These are phyloP conservation scores for Strix occidentalis DNA, from an alignment of 2,797 vertebrate genomes.

Conservation along the genomic window DNA sequence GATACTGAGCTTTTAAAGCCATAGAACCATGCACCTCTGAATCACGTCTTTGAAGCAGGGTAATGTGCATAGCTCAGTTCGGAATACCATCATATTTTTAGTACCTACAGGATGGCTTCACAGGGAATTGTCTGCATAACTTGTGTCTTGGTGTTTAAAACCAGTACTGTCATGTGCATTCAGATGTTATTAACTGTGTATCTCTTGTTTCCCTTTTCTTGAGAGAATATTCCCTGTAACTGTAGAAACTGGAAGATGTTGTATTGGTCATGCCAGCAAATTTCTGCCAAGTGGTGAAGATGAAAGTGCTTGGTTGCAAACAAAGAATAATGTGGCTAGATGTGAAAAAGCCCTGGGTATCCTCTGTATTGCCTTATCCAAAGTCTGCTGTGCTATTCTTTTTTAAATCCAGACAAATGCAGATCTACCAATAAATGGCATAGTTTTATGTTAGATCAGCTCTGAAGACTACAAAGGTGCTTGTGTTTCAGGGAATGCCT, in stretches of 20 bases:
- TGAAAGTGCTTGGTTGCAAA: not conserved
- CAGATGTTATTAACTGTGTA: not conserved
- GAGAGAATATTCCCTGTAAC: not conserved
- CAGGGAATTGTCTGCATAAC: not conserved
- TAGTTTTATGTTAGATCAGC: not conserved
- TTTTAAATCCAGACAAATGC: not conserved
- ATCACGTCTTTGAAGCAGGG: not conserved
- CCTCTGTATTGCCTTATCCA: not conserved
- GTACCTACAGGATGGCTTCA: not conserved
- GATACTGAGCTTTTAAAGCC: slow-evolving; percentile 3
- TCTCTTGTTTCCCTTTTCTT: not conserved
- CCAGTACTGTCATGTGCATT: not conserved
- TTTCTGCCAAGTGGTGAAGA: not conserved
- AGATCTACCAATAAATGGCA: not conserved
- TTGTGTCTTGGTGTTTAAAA: not conserved
- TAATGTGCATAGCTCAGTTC: not conserved
- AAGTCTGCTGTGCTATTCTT: not conserved
- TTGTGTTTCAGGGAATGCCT: not conserved
- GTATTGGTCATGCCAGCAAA: not conserved
- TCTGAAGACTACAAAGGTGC: not conserved
- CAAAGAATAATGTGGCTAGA: not conserved
- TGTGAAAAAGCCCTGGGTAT: not conserved
- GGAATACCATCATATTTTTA: not conserved
- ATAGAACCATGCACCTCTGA: slow-evolving; percentile 10
- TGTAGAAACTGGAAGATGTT: not conserved